These are phyloP conservation scores for Todiramphus saurophagus DNA, from an alignment of 2,113 vertebrate species.

Conservation along the genomic window DNA sequence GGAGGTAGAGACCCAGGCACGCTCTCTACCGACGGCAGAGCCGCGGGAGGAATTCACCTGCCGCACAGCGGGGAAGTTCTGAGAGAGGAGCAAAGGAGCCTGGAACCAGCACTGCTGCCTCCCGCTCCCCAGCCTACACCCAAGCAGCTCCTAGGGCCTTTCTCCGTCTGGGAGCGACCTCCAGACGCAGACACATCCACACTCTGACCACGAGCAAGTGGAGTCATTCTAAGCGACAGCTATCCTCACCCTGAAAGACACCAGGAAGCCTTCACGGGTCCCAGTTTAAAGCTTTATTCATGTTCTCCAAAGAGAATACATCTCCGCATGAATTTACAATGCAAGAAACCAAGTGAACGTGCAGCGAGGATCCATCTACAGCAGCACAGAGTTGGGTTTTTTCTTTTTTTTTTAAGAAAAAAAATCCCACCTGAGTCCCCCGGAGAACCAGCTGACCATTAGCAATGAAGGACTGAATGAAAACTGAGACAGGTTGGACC, in stretches of 20 bases:
- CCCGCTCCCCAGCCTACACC: neutral
- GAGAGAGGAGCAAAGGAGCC: too few relatives aligned
- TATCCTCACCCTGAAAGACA: neutral
- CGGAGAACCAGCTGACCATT: fast-evolving
- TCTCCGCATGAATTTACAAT: fast-evolving
- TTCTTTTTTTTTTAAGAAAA: neutral
- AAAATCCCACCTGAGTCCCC: neutral
- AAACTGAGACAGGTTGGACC: neutral
- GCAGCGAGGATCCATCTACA: neutral
- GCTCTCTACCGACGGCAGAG: too few relatives aligned
- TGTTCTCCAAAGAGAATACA: neutral
- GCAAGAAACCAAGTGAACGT: fast-evolving
- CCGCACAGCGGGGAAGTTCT: too few relatives aligned
- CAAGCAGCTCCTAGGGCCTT: neutral
- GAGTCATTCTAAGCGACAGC: neutral
- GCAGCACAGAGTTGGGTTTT: too few relatives aligned
- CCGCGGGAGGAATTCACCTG: too few relatives aligned
- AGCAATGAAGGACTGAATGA: neutral
- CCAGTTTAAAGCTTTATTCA: neutral
- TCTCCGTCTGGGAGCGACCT: fast-evolving
- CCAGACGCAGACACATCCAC: fast-evolving
- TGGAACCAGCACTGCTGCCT: too few relatives aligned
- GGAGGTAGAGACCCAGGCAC: too few relatives aligned
- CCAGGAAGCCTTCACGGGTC: neutral
- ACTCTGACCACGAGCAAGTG: neutral